phyloP scores from a whole-genome alignment of 2,113 vertebrate genomes.

The Poeciliopsis occidentalis region DNA sequence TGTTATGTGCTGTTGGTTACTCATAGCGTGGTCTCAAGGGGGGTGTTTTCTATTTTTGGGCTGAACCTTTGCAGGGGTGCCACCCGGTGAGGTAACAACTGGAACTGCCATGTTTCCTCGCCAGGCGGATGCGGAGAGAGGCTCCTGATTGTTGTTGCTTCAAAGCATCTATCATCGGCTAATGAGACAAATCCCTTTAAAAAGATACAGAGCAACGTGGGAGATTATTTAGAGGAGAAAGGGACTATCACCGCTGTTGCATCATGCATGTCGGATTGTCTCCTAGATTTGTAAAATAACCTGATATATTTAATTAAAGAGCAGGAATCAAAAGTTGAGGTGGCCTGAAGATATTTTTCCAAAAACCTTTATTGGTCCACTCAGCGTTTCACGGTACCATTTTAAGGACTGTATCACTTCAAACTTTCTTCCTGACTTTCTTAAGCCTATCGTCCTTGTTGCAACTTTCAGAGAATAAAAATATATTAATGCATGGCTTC shows the following conservation, averaged over 20 bases:
- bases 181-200: constrained; percentile 63
- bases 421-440: no score
- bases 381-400: neutral
- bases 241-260: constrained; percentile 24
- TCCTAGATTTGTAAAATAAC: neutral
- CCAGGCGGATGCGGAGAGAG: constrained; percentile 28
- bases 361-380: neutral
- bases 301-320: neutral
- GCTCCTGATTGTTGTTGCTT: constrained; percentile 11
- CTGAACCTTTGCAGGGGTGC: constrained; percentile 66
- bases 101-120: constrained; percentile 46
- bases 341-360: neutral
- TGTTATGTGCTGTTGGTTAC: constrained; percentile 71
- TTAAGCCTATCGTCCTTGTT: neutral
- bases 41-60: constrained; percentile 70
- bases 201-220: constrained; percentile 15
- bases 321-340: neutral
- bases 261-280: neutral
- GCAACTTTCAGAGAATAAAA: neutral
- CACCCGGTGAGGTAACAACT: constrained; percentile 60
- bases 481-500: neutral
- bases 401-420: no score
- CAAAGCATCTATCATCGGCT: constrained; percentile 30
- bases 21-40: constrained; percentile 64
- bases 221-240: constrained; percentile 31